These are phyloP conservation scores for Adelognathus sp. DNA, from an alignment of 2,888 invertebrate species.

Conservation along the genomic window DNA sequence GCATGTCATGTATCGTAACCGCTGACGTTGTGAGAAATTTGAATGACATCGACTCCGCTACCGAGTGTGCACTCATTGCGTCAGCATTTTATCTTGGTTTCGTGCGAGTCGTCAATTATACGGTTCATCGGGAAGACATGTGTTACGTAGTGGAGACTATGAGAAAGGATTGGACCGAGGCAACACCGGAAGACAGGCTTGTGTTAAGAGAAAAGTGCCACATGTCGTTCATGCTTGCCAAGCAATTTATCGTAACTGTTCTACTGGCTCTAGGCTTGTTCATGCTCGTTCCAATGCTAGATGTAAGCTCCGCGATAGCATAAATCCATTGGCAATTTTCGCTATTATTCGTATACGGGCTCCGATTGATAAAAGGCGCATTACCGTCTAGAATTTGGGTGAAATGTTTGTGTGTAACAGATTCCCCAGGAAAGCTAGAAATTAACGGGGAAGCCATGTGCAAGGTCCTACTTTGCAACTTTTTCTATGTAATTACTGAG, in stretches of 20 bases:
- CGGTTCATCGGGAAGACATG: constrained; percentile 66
- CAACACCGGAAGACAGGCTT: constrained; percentile 59
- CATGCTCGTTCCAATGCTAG: constrained; percentile 64
- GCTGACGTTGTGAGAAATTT: constrained; percentile 65
- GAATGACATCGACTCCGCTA: constrained; percentile 69
- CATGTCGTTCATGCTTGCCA: constrained; percentile 67
- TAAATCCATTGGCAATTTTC: too few relatives aligned
- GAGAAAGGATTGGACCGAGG: constrained; percentile 69
- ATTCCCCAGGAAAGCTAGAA: too few relatives aligned
- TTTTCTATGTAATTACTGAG: background rate
- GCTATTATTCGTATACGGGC: too few relatives aligned
- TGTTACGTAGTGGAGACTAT: constrained; percentile 69
- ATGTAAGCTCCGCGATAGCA: too few relatives aligned
- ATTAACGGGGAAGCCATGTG: too few relatives aligned
- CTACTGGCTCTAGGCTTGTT: constrained; percentile 56
- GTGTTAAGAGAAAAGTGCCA: constrained; percentile 67
- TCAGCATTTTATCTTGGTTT: constrained; percentile 65
- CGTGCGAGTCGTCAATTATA: constrained; percentile 67
- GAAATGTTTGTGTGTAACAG: too few relatives aligned
- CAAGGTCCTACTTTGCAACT: too few relatives aligned
- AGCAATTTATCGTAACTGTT: constrained; percentile 71
- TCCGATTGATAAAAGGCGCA: too few relatives aligned
- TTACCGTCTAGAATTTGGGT: too few relatives aligned
- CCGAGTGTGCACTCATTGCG: constrained; percentile 69
- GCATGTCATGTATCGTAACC: constrained; percentile 52